Base-by-base conservation (phyloP, 2,113 vertebrate genomes). In the Coptodon rendalli region DNA sequence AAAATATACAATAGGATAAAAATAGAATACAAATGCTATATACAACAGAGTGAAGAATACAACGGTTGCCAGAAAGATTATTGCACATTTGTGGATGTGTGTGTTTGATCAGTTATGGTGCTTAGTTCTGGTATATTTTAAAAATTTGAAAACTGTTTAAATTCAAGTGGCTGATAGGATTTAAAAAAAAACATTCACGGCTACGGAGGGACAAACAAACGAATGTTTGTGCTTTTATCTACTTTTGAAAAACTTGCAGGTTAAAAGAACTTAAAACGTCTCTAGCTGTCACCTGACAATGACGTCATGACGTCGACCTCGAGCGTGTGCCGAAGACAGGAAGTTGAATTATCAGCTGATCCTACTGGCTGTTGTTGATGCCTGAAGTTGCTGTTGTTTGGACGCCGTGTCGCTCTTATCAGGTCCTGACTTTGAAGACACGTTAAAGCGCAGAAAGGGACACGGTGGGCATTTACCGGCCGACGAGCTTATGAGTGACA, bases 341-440 rank as follows among this genome's bases (percentile, higher is more conserved):
- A 97, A 96, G 95, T 95, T 19, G 94, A 93, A 86, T 66, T 54
- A 96, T 96, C 97, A 97, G 97, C 96, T 97, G 97, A 96, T 96
- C 68, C 85, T 57, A 91, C 88, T 95, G 96, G 92, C 86, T 95
- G 95, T 96, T 96, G 95, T 96, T 96, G 95, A 94, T 96, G 90
- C 85, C 89, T 61, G 93, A 95, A 96, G 95, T 96, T 95, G 92
- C 91, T 38, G 94, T 93, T 90, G 90, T 93, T 93, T 81, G 92
- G 86, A 86, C 84, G 79, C 90, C 79, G 94, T 90, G 90, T 94
- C 87, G 90, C 92, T 89, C 91, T 83, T 90, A 81, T 92, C 86
- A 57, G 85, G 85, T 68, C 29, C 80, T 61, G 91, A 91, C 93
- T 79, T 50, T 68, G 76, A 85, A 81, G 80, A 84, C 86, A 43